Base-by-base conservation (phyloP, 2,797 vertebrate genomes). In the Gymnothorax javanicus region DNA sequence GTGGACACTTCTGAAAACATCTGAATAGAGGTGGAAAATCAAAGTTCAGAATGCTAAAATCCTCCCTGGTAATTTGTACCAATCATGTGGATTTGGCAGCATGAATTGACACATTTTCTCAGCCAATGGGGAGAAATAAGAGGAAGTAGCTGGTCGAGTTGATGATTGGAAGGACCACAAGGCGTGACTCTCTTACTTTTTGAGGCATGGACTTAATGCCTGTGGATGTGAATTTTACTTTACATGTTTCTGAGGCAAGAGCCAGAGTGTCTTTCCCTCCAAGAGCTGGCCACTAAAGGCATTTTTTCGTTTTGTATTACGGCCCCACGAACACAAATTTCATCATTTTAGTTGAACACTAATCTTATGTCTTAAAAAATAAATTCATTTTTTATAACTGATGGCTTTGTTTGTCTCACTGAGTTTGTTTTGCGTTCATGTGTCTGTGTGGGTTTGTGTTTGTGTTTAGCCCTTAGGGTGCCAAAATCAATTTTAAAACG, bases 311-410 rank as follows among this genome's bases (percentile, higher is more conserved):
- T 79, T 3, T 23, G 5, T 79, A 52, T 79, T 52, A 79, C 54
- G 75, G 50, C 75, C 13, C 71, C 17, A 43, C 20, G 33, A 43
- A 75, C 1, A 33, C 71, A 43, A 33, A 79, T 79, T 8, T 7
- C 13, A 52, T 13, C 75, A 75, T 50, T 75, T 50, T 75, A 17
- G 43, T 17, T 8, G 17, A 81, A 23, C 7, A 1, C 69, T 81
- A 81, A 81, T 54, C 20, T 79, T 77, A 5, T 56, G 77, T 81
- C 50, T 81, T 81, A 81, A 79, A 79, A 79, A 79, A 81, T 81
- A 81, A 81, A 81, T 43, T 43, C 77, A 81, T 54, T 20, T 81
- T 81, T 81, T 81, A 81, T 81, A 54, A 81, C 52, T 54, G 17
- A 54, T 56, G 77, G 50, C n/a, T 56, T 15, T 11, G 77, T 81